A percentile compares a stretch with the other conserved stretches of the same genome.
Conservation (phyloP, 1,140 invertebrate species). For the Zaprionus africanus region DNA sequence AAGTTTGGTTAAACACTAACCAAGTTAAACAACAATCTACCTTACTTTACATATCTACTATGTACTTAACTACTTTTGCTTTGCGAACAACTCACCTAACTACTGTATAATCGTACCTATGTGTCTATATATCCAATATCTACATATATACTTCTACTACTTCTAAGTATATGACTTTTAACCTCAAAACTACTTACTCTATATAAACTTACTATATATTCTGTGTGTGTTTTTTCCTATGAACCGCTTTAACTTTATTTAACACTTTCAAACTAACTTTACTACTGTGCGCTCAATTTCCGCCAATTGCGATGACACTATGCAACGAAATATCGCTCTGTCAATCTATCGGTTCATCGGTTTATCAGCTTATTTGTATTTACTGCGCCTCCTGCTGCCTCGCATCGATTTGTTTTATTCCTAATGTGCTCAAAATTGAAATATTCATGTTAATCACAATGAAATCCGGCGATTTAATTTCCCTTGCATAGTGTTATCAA, state of each 20-base stretch:
- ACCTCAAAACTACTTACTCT: constrained; percentile 3
- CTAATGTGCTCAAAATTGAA: constrained; percentile 1
- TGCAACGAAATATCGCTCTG: constrained; percentile 4
- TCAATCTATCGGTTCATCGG: not conserved
- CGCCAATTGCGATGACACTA: constrained; percentile 16
- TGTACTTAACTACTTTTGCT: constrained; percentile 35
- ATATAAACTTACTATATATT: not conserved
- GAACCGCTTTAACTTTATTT: constrained; percentile 14
- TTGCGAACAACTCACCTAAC: constrained; percentile 33
- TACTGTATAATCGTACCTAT: constrained; percentile 13
- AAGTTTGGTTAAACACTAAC: constrained; percentile 20
- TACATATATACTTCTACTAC: constrained; percentile 22
- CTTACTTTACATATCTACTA: constrained; percentile 18
- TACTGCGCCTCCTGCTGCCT: not conserved
- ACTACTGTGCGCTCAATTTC: not conserved
- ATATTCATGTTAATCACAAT: constrained; percentile 4
- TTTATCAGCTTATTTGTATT: not conserved
- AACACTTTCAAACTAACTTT: constrained; percentile 15
- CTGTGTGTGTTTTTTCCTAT: no score
- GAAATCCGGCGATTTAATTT: not conserved
- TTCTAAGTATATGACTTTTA: constrained; percentile 21
- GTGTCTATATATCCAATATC: constrained; percentile 9
- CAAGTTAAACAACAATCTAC: not conserved
- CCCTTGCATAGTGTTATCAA: constrained; percentile 17
- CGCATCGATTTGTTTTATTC: not conserved